Conservation (phyloP, 2,888 invertebrate genomes). For the Pseudococcus longispinus region DNA sequence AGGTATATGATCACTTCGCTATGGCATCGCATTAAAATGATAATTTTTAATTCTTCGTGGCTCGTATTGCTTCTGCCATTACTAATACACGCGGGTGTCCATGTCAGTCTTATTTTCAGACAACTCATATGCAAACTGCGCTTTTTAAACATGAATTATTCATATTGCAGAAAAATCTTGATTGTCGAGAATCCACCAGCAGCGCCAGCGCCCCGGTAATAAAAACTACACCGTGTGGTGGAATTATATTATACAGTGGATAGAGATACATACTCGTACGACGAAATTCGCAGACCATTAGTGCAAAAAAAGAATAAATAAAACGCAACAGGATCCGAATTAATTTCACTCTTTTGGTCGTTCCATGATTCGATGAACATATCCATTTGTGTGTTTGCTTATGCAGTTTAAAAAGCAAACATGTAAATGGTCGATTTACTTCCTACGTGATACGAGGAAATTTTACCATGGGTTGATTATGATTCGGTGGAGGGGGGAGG, state of each 20-base stretch:
- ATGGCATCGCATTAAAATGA: background rate
- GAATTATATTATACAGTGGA: background rate
- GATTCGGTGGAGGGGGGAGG: background rate
- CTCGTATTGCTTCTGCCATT: background rate
- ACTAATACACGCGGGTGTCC: slow-evolving; percentile 29
- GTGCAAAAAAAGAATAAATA: background rate
- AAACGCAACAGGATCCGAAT: background rate
- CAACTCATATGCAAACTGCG: slow-evolving; percentile 36
- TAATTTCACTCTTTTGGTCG: background rate
- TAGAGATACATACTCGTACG: background rate
- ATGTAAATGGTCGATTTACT: background rate
- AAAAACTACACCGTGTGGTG: slow-evolving; percentile 17
- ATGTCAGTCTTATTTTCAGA: slow-evolving; percentile 36
- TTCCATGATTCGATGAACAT: background rate
- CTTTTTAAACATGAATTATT: slow-evolving; percentile 42
- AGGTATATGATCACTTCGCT: background rate
- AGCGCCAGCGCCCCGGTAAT: background rate
- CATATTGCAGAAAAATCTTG: slow-evolving; percentile 45
- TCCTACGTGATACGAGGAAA: background rate
- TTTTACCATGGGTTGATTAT: background rate
- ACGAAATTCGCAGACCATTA: slow-evolving; percentile 28
- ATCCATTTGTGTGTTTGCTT: background rate
- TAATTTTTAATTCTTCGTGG: slow-evolving; percentile 28
- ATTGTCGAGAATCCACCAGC: slow-evolving; percentile 22
- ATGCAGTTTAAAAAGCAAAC: background rate